phyloP scores from a whole-genome alignment of 2,113 vertebrate species.

The Carassius auratus region DNA sequence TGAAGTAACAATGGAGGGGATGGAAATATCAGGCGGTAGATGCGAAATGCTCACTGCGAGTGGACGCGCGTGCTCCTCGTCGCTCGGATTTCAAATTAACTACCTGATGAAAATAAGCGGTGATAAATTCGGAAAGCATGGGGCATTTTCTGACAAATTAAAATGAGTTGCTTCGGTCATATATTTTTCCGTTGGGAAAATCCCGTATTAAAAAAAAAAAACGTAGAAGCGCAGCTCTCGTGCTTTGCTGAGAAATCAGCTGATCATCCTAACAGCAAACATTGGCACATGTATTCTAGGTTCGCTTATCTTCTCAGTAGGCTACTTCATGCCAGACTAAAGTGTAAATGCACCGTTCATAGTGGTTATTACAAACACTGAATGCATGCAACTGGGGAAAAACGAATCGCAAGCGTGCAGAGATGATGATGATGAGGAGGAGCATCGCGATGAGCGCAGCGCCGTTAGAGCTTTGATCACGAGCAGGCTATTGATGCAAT shows the following conservation, averaged over 20 bases:
- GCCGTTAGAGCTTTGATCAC: constrained; percentile 16
- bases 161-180: too few relatives aligned
- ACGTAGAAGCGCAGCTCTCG: neutral
- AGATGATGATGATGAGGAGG: neutral
- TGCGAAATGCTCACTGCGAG: constrained; percentile 5
- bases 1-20: neutral
- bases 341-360: neutral
- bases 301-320: neutral
- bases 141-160: neutral
- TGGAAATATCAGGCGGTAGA: neutral
- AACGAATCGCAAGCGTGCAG: constrained; percentile 1
- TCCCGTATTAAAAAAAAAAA: neutral
- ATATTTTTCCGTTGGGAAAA: neutral
- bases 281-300: neutral
- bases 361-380: neutral
- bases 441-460: neutral
- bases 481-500: neutral
- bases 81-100: neutral
- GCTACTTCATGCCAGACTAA: neutral
- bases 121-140: neutral
- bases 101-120: too few relatives aligned
- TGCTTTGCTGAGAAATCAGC: neutral
- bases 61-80: neutral
- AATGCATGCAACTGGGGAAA: neutral
- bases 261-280: neutral